Evolutionary conservation across 2,888 invertebrate species (phyloP).

Genomic region (Phortica magna): DNA sequence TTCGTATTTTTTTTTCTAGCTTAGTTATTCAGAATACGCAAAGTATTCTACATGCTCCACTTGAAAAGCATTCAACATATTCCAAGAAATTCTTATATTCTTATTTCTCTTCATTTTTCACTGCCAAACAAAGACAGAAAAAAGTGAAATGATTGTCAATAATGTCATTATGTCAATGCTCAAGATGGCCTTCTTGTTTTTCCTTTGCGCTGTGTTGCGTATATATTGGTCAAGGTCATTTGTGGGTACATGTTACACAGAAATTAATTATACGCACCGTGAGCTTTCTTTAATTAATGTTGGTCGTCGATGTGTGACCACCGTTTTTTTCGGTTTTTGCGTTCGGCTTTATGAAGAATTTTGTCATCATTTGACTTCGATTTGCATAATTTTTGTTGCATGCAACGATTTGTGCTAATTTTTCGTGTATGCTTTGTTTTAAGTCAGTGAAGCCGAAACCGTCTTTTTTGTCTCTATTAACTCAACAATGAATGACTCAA

Average conservation of each 20-base stretch:
- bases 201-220: not conserved
- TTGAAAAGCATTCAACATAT: no score
- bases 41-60: not conserved
- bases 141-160: not conserved
- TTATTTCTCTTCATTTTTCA: no score
- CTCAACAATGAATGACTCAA: no score
- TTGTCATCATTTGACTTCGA: not conserved
- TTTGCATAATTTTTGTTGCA: not conserved
- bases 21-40: not conserved
- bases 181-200: slow-evolving; percentile 8
- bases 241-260: not conserved
- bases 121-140: no score
- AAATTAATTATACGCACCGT: slow-evolving; percentile 16
- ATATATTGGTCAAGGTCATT: slow-evolving; percentile 19
- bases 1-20: no score
- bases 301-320: slow-evolving; percentile 3
- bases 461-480: not conserved
- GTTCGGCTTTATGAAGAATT: not conserved
- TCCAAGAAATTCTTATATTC: no score
- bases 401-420: not conserved
- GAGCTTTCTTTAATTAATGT: slow-evolving; percentile 16
- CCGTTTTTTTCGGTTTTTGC: not conserved
- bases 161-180: not conserved
- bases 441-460: not conserved
- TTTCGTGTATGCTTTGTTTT: not conserved